Base-by-base conservation (phyloP, 2,113 vertebrate species). In the Pagrus major region DNA sequence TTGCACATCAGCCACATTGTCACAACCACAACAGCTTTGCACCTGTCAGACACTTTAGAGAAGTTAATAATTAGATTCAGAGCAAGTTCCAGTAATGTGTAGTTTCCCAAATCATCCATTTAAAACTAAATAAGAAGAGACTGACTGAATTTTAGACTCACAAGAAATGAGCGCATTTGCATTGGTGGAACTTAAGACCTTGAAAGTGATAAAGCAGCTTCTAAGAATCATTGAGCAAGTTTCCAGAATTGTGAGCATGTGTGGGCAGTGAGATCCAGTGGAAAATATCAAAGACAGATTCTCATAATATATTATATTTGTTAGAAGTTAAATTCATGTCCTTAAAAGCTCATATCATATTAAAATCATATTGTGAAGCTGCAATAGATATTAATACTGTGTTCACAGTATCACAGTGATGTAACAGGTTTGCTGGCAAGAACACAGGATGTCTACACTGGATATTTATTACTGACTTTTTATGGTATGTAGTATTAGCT, bases 161-260 rank as follows among this genome's bases (percentile, higher is more conserved):
- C 44, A 29, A 72, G 74, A 76, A 76, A 86, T 69, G 23, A 74
- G 71, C 29, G 63, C 27, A 69, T 71, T 69, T 81, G 25, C 14
- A 14, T 68, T 23, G 35, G 49, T 79, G 78, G 35, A 44, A 52
- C 41, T 76, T 59, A 41, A 88, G 47, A 75, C 65, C 76, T 87
- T 87, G 35, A 76, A 51, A 82, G 18, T 81, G 39, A 66, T 78
- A 23, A 60, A 18, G 44, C 25, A 1, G 6, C 54, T 68, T 69
- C 41, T 20, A 33, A 71, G 35, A 80, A 64, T 66, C 21, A 82
- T 72, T 51, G 65, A 71, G 49, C 12, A 54, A 2, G 11, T 59
- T 69, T 76, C 1, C 25, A 72, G 27, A 81, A 23, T 21, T n/a
- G 41, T 52, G 27, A 52, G 64, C 0, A 23, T 59, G 46, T 52